phyloP scores from a whole-genome alignment of 2,888 invertebrate species.

The Habrosyne pyritoides region DNA sequence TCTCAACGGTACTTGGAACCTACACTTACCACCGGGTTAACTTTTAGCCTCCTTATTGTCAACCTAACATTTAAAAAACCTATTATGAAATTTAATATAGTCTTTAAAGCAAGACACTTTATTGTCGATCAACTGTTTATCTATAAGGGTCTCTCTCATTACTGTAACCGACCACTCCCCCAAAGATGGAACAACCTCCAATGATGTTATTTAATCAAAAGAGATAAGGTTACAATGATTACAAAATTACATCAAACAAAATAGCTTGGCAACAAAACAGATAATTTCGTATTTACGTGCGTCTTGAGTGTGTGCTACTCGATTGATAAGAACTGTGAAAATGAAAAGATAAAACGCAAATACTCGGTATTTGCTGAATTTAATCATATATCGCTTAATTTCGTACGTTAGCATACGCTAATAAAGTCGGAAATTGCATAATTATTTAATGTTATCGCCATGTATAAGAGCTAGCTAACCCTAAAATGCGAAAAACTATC shows the following conservation, averaged over 20 bases:
- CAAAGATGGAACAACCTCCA: slow-evolving; percentile 16
- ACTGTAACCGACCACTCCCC: neutral
- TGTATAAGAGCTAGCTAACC: neutral
- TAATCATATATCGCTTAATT: neutral
- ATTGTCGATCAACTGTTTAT: no score
- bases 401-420: neutral
- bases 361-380: neutral
- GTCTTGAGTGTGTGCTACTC: neutral
- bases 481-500: no score
- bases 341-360: neutral
- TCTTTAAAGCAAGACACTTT: no score
- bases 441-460: neutral
- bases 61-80: no score
- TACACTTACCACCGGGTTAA: no score
- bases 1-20: no score
- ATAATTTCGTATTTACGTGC: neutral
- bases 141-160: no score
- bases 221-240: slow-evolving; percentile 15
- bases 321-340: slow-evolving; percentile 8
- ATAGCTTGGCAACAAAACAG: slow-evolving; percentile 29
- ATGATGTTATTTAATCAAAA: slow-evolving; percentile 12
- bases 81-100: no score
- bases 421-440: neutral
- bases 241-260: slow-evolving; percentile 10
- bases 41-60: no score